A percentile compares a stretch with the other conserved stretches of the same genome.
Conservation (phyloP, 2,888 invertebrate species). For the Calephelis perditalis region DNA sequence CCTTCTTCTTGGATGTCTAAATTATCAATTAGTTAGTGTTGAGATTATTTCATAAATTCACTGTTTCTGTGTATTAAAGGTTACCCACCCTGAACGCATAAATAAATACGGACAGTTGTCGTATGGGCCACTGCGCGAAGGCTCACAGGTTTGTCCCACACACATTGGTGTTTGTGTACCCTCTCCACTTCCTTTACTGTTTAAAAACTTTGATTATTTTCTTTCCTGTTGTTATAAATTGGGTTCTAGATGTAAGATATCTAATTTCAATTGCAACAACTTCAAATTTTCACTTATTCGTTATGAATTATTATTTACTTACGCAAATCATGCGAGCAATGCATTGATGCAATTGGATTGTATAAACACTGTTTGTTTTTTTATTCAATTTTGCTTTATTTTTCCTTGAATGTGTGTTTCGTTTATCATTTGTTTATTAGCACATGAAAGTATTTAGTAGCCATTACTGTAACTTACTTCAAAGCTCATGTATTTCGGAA, state of each 20-base stretch:
- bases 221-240: conserved; percentile 35
- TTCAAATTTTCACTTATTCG: conserved; percentile 30
- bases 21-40: conserved; percentile 39
- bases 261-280: conserved; percentile 12
- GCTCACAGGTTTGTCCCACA: conserved; percentile 80
- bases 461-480: conserved; percentile 8
- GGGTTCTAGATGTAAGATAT: conserved; percentile 4
- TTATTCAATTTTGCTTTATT: conserved; percentile 35
- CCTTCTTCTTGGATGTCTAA: conserved; percentile 59
- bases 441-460: conserved; percentile 67
- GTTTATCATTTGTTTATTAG: conserved; percentile 69
- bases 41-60: conserved; percentile 52
- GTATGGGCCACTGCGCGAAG: conserved; percentile 83
- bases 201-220: conserved; percentile 33
- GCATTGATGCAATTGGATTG: conserved; percentile 54
- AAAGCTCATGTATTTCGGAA: conserved; percentile 13
- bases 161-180: conserved; percentile 75
- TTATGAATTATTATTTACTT: conserved; percentile 33
- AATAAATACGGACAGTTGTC: conserved; percentile 81
- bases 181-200: conserved; percentile 57
- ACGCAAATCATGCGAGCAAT: conserved; percentile 25
- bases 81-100: conserved; percentile 80
- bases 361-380: conserved; percentile 46
- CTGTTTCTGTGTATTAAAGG: conserved; percentile 81
- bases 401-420: conserved; percentile 41